Evolutionary conservation across 1,140 invertebrate genomes (phyloP), one percentile per base, ranked within the genome.

Genomic region (Temnothorax nylanderi): DNA sequence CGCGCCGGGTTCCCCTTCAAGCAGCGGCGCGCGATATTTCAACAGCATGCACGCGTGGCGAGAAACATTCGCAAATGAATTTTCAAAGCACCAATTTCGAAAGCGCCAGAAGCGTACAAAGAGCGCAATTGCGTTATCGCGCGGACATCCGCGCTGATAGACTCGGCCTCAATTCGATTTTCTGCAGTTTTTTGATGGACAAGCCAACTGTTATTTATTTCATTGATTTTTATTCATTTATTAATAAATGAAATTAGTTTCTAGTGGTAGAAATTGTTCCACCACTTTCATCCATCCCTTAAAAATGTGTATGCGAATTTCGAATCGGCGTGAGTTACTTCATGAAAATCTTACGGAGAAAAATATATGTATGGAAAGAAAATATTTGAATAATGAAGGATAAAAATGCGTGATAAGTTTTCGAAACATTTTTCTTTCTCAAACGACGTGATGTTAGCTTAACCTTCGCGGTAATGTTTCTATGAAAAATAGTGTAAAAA

Each of bases 351-450:
- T 56, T 41, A 44, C 7, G 18, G 3, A n/a, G 26, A 11, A n/a
- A 81, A 69, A 26, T 64, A 37, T 34, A 72, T 21, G 37, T 58
- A 13, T 21, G 51, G 16, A 72, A 58, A 51, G 67, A 60, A 72
- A 74, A 82, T 82, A 49, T 82, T 72, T 82, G 65, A 32, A 44
- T 32, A 49, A 71, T 18, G 44, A 67, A 11, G 18, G 18, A 44
- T 58, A 72, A 72, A 72, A 72, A 41, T 54, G 65, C 18, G 51
- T 26, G 44, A 78, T 47, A 49, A 69, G 77, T 37, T 80, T 21
- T 16, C 32, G 62, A 69, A 54, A 54, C 32, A 41, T 69, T 72
- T 82, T 58, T 58, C 78, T 47, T 62, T 47, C 51, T 32, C 67
- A 16, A 58, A 51, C 21, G 51, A 72, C 1, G n/a, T 41, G 32